These are phyloP conservation scores for Embidobia sp. DNA, from an alignment of 2,888 invertebrate species.

Conservation along the genomic window DNA sequence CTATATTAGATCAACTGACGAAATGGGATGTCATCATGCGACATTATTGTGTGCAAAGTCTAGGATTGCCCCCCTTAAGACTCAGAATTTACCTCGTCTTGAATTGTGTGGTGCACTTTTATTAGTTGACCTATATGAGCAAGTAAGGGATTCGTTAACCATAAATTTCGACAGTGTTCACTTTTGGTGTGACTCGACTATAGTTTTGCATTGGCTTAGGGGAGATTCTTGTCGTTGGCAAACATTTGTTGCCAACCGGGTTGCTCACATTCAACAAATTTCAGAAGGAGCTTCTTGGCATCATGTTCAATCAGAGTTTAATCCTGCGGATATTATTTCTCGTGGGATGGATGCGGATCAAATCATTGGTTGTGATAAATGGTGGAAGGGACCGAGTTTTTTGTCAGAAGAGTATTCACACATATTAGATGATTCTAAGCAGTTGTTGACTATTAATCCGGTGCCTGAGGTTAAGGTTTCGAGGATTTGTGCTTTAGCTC, in stretches of 20 bases:
- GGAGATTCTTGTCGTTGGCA: conserved; percentile 28
- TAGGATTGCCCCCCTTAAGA: conserved; percentile 23
- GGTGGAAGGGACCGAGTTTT: conserved; percentile 24
- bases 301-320: conserved; percentile 33
- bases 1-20: conserved; percentile 26
- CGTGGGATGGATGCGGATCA: conserved; percentile 18
- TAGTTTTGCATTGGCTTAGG: conserved; percentile 38
- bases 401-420: background rate
- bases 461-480: background rate
- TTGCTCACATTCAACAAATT: conserved; percentile 3
- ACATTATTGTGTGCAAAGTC: conserved; percentile 41
- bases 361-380: background rate
- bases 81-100: conserved; percentile 10
- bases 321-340: conserved; percentile 31
- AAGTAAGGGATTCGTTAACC: conserved; percentile 1
- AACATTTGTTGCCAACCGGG: conserved; percentile 49
- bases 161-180: conserved; percentile 8
- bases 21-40: background rate
- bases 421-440: background rate
- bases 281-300: conserved; percentile 6
- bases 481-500: background rate
- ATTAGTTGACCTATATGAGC: conserved; percentile 14
- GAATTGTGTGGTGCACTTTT: conserved; percentile 33
- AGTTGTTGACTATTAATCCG: background rate
- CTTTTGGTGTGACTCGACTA: conserved; percentile 52